Percentiles rank a stretch among this genome's conserved stretches.
These are phyloP conservation scores for Melanotaenia nigrans DNA, from an alignment of 2,797 vertebrate species.

Conservation along the genomic window DNA sequence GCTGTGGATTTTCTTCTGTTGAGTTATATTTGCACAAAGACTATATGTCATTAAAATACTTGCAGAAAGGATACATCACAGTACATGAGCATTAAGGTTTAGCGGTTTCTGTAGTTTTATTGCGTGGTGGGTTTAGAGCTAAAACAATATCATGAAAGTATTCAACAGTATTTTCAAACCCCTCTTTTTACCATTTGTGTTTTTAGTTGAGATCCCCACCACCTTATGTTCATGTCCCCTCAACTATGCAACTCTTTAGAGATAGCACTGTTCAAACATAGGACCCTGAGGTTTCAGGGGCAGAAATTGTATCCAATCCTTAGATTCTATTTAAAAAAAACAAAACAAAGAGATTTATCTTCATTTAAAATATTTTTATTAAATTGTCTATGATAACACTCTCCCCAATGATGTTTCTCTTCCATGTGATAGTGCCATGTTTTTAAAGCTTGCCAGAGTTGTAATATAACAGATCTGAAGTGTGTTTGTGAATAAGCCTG, in stretches of 20 bases:
- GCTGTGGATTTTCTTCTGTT: slow-evolving; percentile 71
- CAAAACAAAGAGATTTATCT: slow-evolving; percentile 51
- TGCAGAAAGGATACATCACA: slow-evolving; percentile 32
- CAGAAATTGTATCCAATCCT: slow-evolving; percentile 72
- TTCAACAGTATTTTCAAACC: slow-evolving; percentile 61
- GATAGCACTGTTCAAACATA: slow-evolving; percentile 61
- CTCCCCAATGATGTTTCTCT: slow-evolving; percentile 51
- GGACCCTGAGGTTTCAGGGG: slow-evolving; percentile 61
- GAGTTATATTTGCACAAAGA: slow-evolving; percentile 72
- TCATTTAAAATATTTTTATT: slow-evolving; percentile 74
- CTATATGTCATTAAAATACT: slow-evolving; percentile 45
- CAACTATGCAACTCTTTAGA: slow-evolving; percentile 79
- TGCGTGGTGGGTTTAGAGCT: slow-evolving; percentile 35
- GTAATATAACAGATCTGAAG: slow-evolving; percentile 61
- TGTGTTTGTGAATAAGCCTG: slow-evolving; percentile 61
- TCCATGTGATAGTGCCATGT: slow-evolving; percentile 78
- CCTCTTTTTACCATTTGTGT: slow-evolving; percentile 52
- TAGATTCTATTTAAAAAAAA: slow-evolving; percentile 22
- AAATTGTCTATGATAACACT: slow-evolving; percentile 53
- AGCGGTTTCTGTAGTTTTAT: slow-evolving; percentile 19
- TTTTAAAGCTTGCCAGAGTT: slow-evolving; percentile 74
- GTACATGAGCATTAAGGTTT: slow-evolving; percentile 27
- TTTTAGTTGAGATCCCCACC: slow-evolving; percentile 50
- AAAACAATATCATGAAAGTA: slow-evolving; percentile 60
- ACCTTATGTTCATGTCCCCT: slow-evolving; percentile 47